Conservation (phyloP, 2,888 invertebrate species). For the Axea sp. region DNA sequence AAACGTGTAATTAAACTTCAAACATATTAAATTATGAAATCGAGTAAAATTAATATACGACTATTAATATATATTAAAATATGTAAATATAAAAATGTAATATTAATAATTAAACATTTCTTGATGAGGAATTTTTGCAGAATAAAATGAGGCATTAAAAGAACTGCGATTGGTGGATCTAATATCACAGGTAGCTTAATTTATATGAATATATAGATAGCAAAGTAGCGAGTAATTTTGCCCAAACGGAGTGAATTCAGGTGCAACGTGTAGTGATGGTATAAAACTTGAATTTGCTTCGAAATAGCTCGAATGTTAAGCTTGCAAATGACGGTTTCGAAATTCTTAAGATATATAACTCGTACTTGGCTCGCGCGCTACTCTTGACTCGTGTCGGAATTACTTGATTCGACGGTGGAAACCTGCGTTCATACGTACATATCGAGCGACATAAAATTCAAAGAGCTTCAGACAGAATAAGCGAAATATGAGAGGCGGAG, state of each 20-base stretch:
- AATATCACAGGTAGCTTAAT: conserved; percentile 31
- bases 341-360: conserved; percentile 74
- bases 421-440: conserved; percentile 67
- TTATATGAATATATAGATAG: conserved; percentile 54
- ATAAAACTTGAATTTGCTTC: conserved; percentile 75
- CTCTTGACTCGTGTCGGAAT: conserved; percentile 69
- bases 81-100: too few relatives aligned
- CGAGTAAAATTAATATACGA: too few relatives aligned
- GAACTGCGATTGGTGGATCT: conserved; percentile 24
- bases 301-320: conserved; percentile 69
- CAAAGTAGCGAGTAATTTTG: conserved; percentile 37
- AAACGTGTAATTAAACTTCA: too few relatives aligned
- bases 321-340: conserved; percentile 72
- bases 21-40: too few relatives aligned
- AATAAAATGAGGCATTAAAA: too few relatives aligned
- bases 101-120: too few relatives aligned
- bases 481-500: conserved; percentile 49
- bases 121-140: too few relatives aligned
- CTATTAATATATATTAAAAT: too few relatives aligned
- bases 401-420: conserved; percentile 69
- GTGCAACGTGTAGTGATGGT: conserved; percentile 63
- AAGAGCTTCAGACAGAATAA: conserved; percentile 48
- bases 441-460: conserved; percentile 74
- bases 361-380: conserved; percentile 66
- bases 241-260: conserved; percentile 56